A percentile compares a stretch with the other conserved stretches of the same genome.
Conservation (phyloP, 30 jellyfish, hydroid and myxozoan genomes). For the Clytia hemisphaerica region DNA sequence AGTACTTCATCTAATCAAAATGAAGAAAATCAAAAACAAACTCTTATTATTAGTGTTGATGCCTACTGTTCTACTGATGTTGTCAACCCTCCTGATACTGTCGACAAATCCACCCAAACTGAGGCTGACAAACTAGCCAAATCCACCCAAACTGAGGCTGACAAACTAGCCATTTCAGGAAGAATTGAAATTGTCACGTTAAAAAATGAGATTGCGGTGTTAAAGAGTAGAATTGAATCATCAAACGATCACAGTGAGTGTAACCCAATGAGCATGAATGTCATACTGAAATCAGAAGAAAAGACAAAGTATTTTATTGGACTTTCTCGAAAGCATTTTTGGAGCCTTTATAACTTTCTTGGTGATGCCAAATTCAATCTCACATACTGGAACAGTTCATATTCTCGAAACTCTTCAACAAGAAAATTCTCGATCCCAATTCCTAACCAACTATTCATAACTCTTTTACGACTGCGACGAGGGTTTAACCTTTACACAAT, state of each 20-base stretch:
- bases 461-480: constrained; percentile 10
- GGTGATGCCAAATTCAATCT: constrained; percentile 19
- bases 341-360: constrained; percentile 2
- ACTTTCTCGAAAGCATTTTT: constrained; percentile 13
- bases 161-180: too few species aligned
- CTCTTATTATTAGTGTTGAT: too few species aligned
- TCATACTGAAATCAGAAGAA: neutral
- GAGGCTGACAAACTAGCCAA: constrained; percentile 10
- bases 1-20: too few species aligned
- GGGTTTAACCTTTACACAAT: constrained; percentile 12
- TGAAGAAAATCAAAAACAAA: too few species aligned
- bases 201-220: too few species aligned
- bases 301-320: constrained; percentile 33
- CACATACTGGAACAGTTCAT: constrained; percentile 9
- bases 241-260: too few species aligned
- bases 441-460: constrained; percentile 22
- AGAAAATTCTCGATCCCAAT: neutral
- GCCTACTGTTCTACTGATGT: too few species aligned
- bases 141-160: constrained; percentile 12
- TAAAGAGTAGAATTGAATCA: too few species aligned
- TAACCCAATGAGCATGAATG: constrained; percentile 3
- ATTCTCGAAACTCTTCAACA: neutral
- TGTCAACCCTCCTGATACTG: too few species aligned
- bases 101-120: constrained; percentile 17
- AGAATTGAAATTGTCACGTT: too few species aligned